Percentiles rank a stretch among this genome's conserved stretches.
phyloP scores from a whole-genome alignment of 2,797 vertebrate species.

The Scomberomorus guttatus region DNA sequence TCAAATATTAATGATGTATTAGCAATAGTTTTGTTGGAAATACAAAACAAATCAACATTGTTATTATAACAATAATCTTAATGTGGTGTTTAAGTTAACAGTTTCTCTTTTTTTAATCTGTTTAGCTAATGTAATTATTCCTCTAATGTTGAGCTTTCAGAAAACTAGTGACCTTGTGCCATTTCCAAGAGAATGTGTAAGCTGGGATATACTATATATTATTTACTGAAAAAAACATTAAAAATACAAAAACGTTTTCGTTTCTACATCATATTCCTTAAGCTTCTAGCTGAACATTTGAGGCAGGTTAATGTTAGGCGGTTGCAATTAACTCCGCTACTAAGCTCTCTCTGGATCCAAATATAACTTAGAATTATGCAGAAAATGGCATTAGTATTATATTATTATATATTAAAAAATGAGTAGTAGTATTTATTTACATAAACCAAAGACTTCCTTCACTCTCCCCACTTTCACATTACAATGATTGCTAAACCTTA shows the following conservation, averaged over 20 bases:
- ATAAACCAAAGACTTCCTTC: slow-evolving; percentile 27
- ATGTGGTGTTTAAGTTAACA: neutral
- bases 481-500: slow-evolving; percentile 28
- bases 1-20: neutral
- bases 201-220: neutral
- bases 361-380: neutral
- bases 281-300: neutral
- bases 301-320: neutral
- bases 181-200: neutral
- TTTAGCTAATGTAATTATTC: neutral
- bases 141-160: neutral
- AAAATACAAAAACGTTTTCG: too few species aligned
- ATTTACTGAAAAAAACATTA: neutral
- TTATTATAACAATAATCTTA: neutral
- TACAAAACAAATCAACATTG: neutral
- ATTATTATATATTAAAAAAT: too few species aligned
- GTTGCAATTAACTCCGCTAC: neutral
- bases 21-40: neutral
- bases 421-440: neutral
- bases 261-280: neutral
- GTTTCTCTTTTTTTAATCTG: neutral
- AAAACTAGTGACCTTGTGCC: neutral
- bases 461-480: slow-evolving; percentile 23
- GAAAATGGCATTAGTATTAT: too few species aligned
- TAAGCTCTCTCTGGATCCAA: neutral